Base-by-base conservation (phyloP, 2,797 vertebrate genomes). In the Diplodus sargus region DNA sequence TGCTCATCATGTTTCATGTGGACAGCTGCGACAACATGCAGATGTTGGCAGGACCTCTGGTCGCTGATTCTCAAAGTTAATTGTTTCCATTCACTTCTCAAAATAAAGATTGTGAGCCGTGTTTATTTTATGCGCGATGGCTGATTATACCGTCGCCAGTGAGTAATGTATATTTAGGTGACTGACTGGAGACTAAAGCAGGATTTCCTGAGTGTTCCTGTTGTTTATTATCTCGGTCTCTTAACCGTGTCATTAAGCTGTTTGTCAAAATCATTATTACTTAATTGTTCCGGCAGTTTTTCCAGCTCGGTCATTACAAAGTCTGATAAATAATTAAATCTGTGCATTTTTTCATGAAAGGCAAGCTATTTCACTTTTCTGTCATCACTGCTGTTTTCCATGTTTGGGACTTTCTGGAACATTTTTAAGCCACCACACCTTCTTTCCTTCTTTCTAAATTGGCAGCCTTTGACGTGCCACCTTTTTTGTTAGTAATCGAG, bases 151-250 rank as follows among this genome's bases (percentile, higher is more conserved):
- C 49, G 28, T 66, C 4, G 39, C 64, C 14, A 1, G 51, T 83
- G 83, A 87, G 82, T 84, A 64, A 85, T 90, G 87, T 84, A 62
- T 89, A 88, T 84, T 90, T 85, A 78, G 64, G 66, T 60, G 62
- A 85, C 77, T 70, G 76, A 70, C 75, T 60, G 18, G 25, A 72
- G 66, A 82, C 83, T 62, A 20, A 77, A 77, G 63, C 81, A 63
- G 81, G 80, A 86, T 85, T 90, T 89, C 78, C 81, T 83, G 63
- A 74, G 58, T 51, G 28, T 42, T 78, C 52, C 64, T 12, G 28
- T 73, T 85, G 78, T 89, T 93, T 87, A 87, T 91, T 83, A 81
- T 87, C 52, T 47, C 47, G 57, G 43, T 56, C 59, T 67, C 53
- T 62, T 79, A 83, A 81, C 62, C 73, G 49, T 60, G 34, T 78